phyloP scores from a whole-genome alignment of 1,140 invertebrate genomes.

The Contarinia nasturtii region DNA sequence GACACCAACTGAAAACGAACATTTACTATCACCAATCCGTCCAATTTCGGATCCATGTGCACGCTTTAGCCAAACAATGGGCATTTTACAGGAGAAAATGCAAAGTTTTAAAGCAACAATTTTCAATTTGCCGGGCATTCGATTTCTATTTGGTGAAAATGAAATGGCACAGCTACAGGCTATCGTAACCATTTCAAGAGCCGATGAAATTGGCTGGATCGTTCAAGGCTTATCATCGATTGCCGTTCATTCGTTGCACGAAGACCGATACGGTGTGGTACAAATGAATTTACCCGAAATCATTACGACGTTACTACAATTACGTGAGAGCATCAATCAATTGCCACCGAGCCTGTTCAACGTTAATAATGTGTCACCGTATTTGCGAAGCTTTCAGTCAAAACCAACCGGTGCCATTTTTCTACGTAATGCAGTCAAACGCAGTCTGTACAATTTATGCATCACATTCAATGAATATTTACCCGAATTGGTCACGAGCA shows the following conservation, averaged over 20 bases:
- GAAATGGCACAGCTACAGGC: constrained; percentile 42
- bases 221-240: constrained; percentile 47
- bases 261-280: constrained; percentile 62
- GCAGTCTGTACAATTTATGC: constrained; percentile 55
- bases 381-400: constrained; percentile 34
- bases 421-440: constrained; percentile 38
- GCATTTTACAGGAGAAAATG: constrained; percentile 19
- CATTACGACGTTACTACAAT: constrained; percentile 38
- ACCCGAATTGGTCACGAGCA: constrained; percentile 36
- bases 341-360: constrained; percentile 40
- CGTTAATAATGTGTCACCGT: constrained; percentile 32
- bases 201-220: constrained; percentile 48
- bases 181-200: constrained; percentile 30
- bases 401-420: constrained; percentile 22
- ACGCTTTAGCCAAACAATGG: constrained; percentile 22
- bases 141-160: constrained; percentile 48
- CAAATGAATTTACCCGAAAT: constrained; percentile 52
- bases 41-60: constrained; percentile 12
- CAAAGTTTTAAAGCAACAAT: constrained; percentile 20
- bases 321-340: constrained; percentile 51
- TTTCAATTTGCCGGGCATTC: constrained; percentile 37
- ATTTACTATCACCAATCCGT: constrained; percentile 4
- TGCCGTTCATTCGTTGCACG: constrained; percentile 40
- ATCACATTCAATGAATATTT: constrained; percentile 47
- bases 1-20: neutral